Evolutionary conservation across 2,113 vertebrate genomes (phyloP), one percentile per base, ranked within the genome.

Genomic region (Elephantulus edwardii): DNA sequence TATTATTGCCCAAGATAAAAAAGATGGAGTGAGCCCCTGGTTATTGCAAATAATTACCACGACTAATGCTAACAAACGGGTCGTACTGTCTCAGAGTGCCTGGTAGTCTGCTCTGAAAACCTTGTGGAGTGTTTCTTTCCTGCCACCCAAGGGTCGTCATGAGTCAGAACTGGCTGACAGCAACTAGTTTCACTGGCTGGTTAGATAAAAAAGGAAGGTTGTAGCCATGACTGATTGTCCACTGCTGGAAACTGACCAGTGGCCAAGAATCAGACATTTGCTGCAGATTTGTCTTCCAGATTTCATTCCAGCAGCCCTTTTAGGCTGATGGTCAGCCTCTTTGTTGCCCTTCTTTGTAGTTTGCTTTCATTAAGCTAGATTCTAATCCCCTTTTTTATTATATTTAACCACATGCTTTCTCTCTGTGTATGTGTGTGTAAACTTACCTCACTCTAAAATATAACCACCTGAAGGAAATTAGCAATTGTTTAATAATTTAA

Each of bases 391-490:
- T 71, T n/a, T 56, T 56, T 84, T 54, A 35, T 46, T 66, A 85
- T 33, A 14, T 56, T 81, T 40, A 66, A 30, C 66, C 60, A 64
- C 68, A 22, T 70, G 86, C 50, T 54, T 91, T 81, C 64, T 71
- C 30, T 54, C 80, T 90, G 58, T 90, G 12, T 44, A 2, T 66
- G 60, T 33, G 28, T 33, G 14, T 66, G n/a, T 66, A 13, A 66
- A 17, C 62, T 66, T 35, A 17, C 62, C 62, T 92, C 86, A 56
- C 84, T 79, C 58, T 79, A 52, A 40, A 75, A 82, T 87, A 28
- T 66, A 44, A 72, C 8, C 40, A 40, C 56, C 64, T 92, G 70
- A 22, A n/a, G 84, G 60, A 95, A 90, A n/a, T 90, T 72, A 66
- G 71, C 75, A 35, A 17, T 72, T 70, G 22, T 56, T 88, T 48